phyloP scores from a whole-genome alignment of 2,113 vertebrate genomes.

The Colinus virginianus region DNA sequence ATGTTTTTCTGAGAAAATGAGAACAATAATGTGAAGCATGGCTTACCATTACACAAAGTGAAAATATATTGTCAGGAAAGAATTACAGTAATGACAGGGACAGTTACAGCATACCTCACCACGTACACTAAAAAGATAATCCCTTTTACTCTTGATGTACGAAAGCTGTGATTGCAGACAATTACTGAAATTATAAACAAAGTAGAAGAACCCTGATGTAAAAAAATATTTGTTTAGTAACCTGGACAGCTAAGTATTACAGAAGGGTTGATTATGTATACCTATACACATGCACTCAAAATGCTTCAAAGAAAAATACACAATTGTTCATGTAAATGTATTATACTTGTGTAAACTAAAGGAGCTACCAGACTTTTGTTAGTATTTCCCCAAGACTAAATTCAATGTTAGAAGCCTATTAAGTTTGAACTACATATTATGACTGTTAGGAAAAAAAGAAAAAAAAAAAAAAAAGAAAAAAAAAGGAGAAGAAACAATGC shows the following conservation, averaged over 20 bases:
- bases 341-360: not conserved
- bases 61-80: not conserved
- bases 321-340: not conserved
- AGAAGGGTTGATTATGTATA: not conserved
- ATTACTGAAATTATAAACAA: not conserved
- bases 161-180: not conserved
- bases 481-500: too few species aligned
- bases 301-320: not conserved
- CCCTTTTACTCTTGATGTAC: not conserved
- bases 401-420: not conserved
- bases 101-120: not conserved
- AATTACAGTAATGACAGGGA: not conserved
- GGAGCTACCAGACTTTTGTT: not conserved
- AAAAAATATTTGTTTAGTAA: not conserved
- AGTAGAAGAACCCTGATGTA: not conserved
- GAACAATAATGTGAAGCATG: constrained; percentile 12
- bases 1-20: constrained; percentile 24
- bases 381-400: not conserved
- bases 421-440: not conserved
- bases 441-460: not conserved
- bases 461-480: not conserved
- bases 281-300: not conserved
- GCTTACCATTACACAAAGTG: not conserved
- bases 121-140: not conserved
- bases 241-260: not conserved